Evolutionary conservation across 2,113 vertebrate species (phyloP), one percentile per base, ranked within the genome.

Genomic region (Melanocharis versteri): DNA sequence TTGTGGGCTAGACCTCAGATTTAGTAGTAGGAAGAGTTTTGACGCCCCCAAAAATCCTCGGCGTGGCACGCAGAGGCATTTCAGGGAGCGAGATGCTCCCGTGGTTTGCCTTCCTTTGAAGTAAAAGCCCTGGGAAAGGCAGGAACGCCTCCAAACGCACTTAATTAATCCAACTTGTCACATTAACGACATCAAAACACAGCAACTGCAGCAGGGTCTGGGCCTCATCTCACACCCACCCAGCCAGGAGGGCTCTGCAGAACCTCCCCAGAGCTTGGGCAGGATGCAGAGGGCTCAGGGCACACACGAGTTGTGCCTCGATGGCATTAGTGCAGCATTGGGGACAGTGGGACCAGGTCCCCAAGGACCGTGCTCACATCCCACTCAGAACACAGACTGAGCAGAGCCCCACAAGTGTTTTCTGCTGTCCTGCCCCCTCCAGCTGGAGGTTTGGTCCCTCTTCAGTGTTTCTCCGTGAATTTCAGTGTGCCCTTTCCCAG

Each of bases 291-390:
- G 53, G 57, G n/a, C 48, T 57, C 48, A 21, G 35, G 58, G 50
- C n/a, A n/a, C n/a, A n/a, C 3, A 3, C 0, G 0, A 16, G 28
- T 2, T 45, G 42, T 89, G 47, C 56, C 51, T 71, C 0, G 0
- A 1, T 39, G 40, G 30, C 31, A 6, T 4, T 21, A 39, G 23
- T 13, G 28, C 10, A 14, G 61, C n/a, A 0, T 8, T 3, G 2
- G 21, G 42, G 51, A 47, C 44, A 24, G 16, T 0, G 0, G 37
- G 35, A 15, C 26, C 42, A 3, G 31, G 9, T 44, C 31, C 48
- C 56, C 50, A 11, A 1, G 0, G 1, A 4, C 4, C 1, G 1
- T 4, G 22, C 82, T 50, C 5, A 4, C 37, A 73, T 42, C 21
- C 11, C 30, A 3, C 8, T 2, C 27, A 13, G 37, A 51, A 2